Percentiles rank a stretch among this genome's conserved stretches.
Conservation (phyloP, 2,888 invertebrate genomes). For the Auanema sp. region DNA sequence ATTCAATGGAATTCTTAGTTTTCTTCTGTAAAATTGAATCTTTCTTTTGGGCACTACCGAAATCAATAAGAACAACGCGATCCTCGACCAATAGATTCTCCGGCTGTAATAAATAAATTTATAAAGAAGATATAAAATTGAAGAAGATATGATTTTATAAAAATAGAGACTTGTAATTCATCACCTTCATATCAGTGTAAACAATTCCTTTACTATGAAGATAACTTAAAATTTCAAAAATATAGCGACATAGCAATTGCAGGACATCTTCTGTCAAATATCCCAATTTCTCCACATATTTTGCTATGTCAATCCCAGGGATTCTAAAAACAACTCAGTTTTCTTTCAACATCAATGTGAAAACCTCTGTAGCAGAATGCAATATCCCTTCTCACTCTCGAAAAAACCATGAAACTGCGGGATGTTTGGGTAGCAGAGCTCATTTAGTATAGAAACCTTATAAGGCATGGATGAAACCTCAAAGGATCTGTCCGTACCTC, state of each 20-base stretch:
- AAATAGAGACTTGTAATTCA: neutral
- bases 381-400: neutral
- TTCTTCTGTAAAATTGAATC: too few species aligned
- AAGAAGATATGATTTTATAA: neutral
- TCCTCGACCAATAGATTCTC: constrained; percentile 27
- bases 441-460: neutral
- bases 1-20: neutral
- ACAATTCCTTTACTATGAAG: constrained; percentile 25
- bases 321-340: neutral
- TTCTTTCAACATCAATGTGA: neutral
- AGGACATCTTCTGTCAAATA: constrained; percentile 27
- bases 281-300: constrained; percentile 20
- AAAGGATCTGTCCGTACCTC: neutral
- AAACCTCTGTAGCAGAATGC: neutral
- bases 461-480: neutral
- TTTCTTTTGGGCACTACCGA: constrained; percentile 5
- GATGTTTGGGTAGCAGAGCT: neutral
- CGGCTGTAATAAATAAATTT: constrained; percentile 18
- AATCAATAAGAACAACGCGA: constrained; percentile 6
- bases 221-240: constrained; percentile 22
- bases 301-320: constrained; percentile 2
- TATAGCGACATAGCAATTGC: constrained; percentile 22
- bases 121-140: neutral
- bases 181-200: constrained; percentile 10
- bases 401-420: neutral